A percentile compares a stretch with the other conserved stretches of the same genome.
Evolutionary conservation across 2,113 vertebrate genomes (phyloP).

Genomic region (Salvelinus fontinalis): DNA sequence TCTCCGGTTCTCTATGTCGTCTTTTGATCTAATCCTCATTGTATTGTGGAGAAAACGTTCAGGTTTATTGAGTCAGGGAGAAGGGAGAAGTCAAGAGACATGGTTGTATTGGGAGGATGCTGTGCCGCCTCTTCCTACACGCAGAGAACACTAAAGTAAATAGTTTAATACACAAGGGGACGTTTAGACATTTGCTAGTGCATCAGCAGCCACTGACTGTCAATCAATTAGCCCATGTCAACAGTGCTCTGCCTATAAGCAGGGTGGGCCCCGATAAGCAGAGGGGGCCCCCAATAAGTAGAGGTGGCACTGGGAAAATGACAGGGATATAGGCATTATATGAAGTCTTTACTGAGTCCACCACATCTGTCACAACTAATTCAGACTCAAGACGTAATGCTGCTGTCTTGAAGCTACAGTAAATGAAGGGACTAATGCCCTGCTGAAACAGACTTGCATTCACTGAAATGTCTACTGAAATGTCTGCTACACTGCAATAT

Average conservation of each 20-base stretch:
- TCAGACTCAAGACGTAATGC: constrained; percentile 29
- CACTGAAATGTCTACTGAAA: background rate
- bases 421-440: background rate
- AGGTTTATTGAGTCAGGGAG: constrained; percentile 34
- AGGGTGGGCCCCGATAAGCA: no score
- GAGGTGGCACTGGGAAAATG: constrained; percentile 29
- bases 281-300: no score
- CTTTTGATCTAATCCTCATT: constrained; percentile 45
- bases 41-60: constrained; percentile 39
- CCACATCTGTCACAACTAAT: constrained; percentile 31
- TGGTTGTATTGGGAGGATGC: background rate
- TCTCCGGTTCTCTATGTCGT: constrained; percentile 34
- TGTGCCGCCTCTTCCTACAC: no score
- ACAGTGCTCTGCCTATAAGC: no score
- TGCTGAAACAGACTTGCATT: background rate
- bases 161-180: no score
- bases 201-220: no score
- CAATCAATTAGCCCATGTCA: no score
- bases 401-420: background rate
- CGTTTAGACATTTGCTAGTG: no score
- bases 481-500: background rate
- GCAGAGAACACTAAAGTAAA: no score
- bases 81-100: constrained; percentile 10
- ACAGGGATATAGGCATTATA: constrained; percentile 38
- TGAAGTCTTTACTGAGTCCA: constrained; percentile 44